Percentiles rank a stretch among this genome's conserved stretches.
These are phyloP conservation scores for Mesorhabditis belari DNA, from an alignment of 2,888 invertebrate species.

Conservation along the genomic window DNA sequence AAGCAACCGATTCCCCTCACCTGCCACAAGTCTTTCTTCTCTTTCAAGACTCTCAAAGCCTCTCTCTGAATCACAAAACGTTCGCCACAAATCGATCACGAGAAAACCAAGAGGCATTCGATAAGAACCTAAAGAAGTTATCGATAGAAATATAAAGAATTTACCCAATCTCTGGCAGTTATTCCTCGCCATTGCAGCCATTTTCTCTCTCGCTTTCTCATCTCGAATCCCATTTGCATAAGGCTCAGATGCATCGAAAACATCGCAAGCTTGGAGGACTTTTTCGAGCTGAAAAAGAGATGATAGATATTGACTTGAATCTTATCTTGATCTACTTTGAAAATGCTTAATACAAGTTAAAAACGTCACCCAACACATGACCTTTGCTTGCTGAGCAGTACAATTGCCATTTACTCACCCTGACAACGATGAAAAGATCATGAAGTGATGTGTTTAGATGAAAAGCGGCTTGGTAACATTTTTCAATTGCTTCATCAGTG, in stretches of 20 bases:
- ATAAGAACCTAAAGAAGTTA: conserved; percentile 65
- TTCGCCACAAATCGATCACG: conserved; percentile 66
- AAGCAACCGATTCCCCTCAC: conserved; percentile 1
- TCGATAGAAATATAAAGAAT: not conserved
- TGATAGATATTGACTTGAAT: too few relatives aligned
- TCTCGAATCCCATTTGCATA: conserved; percentile 91
- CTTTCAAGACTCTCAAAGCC: conserved; percentile 4
- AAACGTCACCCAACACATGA: not conserved
- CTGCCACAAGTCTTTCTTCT: conserved; percentile 9
- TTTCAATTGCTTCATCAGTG: conserved; percentile 16
- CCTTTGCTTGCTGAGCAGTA: not conserved
- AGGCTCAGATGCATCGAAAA: conserved; percentile 86
- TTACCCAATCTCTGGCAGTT: conserved; percentile 74
- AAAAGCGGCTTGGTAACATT: conserved; percentile 38
- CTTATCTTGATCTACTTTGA: not conserved
- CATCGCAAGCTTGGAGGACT: conserved; percentile 82
- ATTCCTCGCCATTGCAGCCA: conserved; percentile 73
- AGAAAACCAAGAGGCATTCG: conserved; percentile 93
- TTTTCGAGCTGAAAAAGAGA: conserved; percentile 73
- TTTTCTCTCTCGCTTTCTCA: conserved; percentile 68
- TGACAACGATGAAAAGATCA: conserved; percentile 41
- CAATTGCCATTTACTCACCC: conserved; percentile 11
- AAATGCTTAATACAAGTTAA: not conserved
- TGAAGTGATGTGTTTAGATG: conserved; percentile 22
- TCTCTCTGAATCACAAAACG: conserved; percentile 16